Percentiles rank a stretch among this genome's conserved stretches.
These are phyloP conservation scores for Acrossocheilus fasciatus DNA, from an alignment of 2,797 vertebrate species.

Conservation along the genomic window DNA sequence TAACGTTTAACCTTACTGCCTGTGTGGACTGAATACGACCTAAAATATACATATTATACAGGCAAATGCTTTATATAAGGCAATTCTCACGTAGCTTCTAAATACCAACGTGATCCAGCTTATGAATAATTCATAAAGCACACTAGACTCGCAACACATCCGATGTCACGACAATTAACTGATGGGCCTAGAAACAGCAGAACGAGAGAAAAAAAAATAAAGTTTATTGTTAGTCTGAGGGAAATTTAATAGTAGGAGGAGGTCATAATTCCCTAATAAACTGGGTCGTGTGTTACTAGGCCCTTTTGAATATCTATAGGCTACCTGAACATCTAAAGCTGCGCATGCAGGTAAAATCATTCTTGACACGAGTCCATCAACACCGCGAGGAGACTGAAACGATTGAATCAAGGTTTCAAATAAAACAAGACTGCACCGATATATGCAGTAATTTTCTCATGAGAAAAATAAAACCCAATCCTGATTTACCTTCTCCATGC, in stretches of 20 bases:
- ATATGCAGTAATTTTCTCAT: not conserved
- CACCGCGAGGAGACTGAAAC: not conserved
- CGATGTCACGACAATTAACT: constrained; percentile 43
- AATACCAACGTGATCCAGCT: constrained; percentile 26
- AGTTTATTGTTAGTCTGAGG: not conserved
- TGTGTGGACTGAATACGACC: not conserved
- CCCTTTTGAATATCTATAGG: not conserved
- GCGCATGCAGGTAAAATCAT: not conserved
- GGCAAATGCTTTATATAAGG: constrained; percentile 10
- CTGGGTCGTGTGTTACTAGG: constrained; percentile 20
- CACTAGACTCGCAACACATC: constrained; percentile 28
- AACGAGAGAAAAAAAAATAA: not conserved
- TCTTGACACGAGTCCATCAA: not conserved
- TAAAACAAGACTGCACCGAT: not conserved
- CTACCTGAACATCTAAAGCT: constrained; percentile 1
- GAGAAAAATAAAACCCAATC: not conserved
- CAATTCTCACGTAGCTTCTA: constrained; percentile 30
- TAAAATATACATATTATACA: not conserved
- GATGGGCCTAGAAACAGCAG: not conserved
- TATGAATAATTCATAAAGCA: constrained; percentile 31
- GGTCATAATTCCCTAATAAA: constrained; percentile 6
- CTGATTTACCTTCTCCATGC: constrained; percentile 90
- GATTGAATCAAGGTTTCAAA: not conserved
- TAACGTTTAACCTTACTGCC: not conserved
- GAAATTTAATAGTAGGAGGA: not conserved